Conservation (phyloP, 2,888 invertebrate genomes). For the Pollenia amentaria region DNA sequence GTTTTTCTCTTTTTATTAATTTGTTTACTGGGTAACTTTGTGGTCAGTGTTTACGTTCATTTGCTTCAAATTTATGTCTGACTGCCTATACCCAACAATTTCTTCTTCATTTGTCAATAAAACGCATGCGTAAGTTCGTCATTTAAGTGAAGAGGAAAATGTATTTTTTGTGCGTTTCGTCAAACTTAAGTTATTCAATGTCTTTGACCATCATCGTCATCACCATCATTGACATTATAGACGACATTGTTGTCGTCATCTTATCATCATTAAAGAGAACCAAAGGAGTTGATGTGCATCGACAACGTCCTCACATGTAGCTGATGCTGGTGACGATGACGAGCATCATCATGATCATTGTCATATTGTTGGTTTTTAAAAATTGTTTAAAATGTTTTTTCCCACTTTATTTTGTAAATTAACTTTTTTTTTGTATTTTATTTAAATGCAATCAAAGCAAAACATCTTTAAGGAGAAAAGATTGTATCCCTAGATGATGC, state of each 20-base stretch:
- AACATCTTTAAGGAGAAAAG: slow-evolving; percentile 31
- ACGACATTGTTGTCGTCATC: slow-evolving; percentile 61
- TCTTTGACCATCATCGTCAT: slow-evolving; percentile 68
- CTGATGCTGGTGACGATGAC: slow-evolving; percentile 10
- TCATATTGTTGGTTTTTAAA: slow-evolving; percentile 2
- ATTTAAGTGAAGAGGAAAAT: slow-evolving; percentile 30
- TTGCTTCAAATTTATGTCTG: slow-evolving; percentile 4
- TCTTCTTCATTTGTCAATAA: slow-evolving; percentile 73
- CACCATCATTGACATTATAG: slow-evolving; percentile 59
- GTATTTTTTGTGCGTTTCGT: slow-evolving; percentile 2
- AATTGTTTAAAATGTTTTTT: slow-evolving; percentile 50
- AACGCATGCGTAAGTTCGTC: slow-evolving; percentile 72
- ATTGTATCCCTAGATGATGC: slow-evolving; percentile 25
- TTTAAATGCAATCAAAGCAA: slow-evolving; percentile 45
- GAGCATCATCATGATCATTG: slow-evolving; percentile 35
- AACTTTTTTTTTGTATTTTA: slow-evolving; percentile 16
- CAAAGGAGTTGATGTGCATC: slow-evolving; percentile 50
- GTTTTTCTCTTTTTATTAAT: background rate
- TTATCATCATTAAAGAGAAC: slow-evolving; percentile 62
- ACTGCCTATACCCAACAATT: slow-evolving; percentile 55
- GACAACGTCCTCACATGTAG: background rate
- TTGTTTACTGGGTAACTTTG: slow-evolving; percentile 25
- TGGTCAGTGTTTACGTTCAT: background rate
- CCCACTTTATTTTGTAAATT: slow-evolving; percentile 51
- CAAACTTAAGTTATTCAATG: slow-evolving; percentile 71